Conservation (phyloP, 2,888 invertebrate genomes). For the Arctia plantaginis region DNA sequence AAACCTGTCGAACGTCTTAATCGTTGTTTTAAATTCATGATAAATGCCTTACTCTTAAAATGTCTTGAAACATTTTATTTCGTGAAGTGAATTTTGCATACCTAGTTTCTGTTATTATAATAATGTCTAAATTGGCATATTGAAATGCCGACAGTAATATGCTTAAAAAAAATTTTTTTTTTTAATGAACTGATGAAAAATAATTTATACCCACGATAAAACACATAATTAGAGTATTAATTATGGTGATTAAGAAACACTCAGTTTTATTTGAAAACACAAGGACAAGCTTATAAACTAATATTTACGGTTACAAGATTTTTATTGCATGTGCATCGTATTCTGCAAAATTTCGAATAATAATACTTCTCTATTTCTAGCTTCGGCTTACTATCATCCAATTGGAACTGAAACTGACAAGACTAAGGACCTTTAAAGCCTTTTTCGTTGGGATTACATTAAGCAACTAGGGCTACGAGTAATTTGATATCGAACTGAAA, state of each 20-base stretch:
- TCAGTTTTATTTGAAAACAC: no score
- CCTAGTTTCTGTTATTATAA: slow-evolving; percentile 18
- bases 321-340: neutral
- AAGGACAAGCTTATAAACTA: no score
- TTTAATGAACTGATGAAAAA: slow-evolving; percentile 9
- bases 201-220: neutral
- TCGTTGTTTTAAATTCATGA: slow-evolving; percentile 35
- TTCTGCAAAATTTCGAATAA: neutral
- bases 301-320: no score
- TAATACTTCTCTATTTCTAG: neutral
- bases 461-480: slow-evolving; percentile 47
- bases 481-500: slow-evolving; percentile 53
- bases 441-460: slow-evolving; percentile 30
- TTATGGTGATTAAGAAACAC: neutral
- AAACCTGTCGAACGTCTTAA: slow-evolving; percentile 44
- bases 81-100: slow-evolving; percentile 23
- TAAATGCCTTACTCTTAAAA: slow-evolving; percentile 37
- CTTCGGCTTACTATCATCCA: neutral
- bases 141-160: slow-evolving; percentile 14
- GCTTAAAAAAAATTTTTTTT: slow-evolving; percentile 12
- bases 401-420: slow-evolving; percentile 12
- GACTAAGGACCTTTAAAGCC: slow-evolving; percentile 11
- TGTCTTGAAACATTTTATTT: slow-evolving; percentile 34
- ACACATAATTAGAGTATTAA: neutral
- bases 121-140: slow-evolving; percentile 21